Conservation (phyloP, 2,113 vertebrate genomes). For the Haemorhous mexicanus region DNA sequence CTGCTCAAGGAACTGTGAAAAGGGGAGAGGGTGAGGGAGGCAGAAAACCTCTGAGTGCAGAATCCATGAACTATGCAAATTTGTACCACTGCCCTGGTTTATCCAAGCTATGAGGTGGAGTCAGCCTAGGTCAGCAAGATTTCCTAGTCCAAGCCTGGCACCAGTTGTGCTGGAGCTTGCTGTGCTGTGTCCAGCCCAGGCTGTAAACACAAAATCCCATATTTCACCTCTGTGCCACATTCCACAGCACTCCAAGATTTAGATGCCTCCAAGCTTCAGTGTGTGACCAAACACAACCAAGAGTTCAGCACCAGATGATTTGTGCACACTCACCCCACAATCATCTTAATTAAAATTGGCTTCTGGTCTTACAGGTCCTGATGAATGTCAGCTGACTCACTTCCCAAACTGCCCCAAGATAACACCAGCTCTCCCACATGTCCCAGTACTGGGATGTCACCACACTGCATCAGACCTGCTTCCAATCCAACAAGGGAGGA, state of each 20-base stretch:
- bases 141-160: neutral
- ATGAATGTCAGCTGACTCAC: neutral
- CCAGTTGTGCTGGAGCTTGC: neutral
- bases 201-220: neutral
- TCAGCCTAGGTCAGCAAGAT: neutral
- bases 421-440: neutral
- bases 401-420: neutral
- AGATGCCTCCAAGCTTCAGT: neutral
- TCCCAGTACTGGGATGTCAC: neutral
- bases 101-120: neutral
- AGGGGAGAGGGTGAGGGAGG: neutral
- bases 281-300: neutral
- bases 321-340: neutral
- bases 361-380: neutral
- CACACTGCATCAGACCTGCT: neutral
- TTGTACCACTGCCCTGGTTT: neutral
- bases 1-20: neutral
- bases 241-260: neutral
- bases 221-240: fast-evolving
- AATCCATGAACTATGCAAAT: neutral
- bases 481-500: neutral
- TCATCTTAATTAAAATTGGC: neutral
- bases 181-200: neutral
- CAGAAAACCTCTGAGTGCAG: neutral
- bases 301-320: neutral